Evolutionary conservation across 2,797 vertebrate genomes (phyloP).

Genomic region (Sternarchorhynchus goeldii): DNA sequence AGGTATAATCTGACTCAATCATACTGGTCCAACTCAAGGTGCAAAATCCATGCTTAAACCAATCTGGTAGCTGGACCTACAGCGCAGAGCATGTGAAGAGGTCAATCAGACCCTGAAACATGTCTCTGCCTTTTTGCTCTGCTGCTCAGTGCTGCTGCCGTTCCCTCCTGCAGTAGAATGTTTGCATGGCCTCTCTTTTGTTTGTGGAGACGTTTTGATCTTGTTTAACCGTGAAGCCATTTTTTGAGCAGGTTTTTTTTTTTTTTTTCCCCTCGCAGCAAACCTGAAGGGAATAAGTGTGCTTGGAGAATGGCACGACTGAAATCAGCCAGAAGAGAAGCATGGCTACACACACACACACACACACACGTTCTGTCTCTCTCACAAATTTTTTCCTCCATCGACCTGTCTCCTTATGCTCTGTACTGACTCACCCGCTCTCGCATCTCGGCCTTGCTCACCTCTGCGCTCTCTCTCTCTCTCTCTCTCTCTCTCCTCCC

Average conservation of each 20-base stretch:
- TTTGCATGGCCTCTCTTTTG: not conserved
- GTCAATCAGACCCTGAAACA: not conserved
- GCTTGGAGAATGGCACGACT: slow-evolving; percentile 58
- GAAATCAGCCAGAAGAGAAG: slow-evolving; percentile 43
- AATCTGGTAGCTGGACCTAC: not conserved
- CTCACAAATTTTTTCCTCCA: not conserved
- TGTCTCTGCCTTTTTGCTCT: not conserved
- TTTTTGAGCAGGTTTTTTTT: too few relatives aligned
- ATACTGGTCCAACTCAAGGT: not conserved
- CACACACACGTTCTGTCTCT: slow-evolving; percentile 25
- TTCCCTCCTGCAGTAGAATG: too few relatives aligned
- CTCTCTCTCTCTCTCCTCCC: not conserved
- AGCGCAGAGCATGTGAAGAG: not conserved
- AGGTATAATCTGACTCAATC: slow-evolving; percentile 1
- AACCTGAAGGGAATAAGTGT: not conserved
- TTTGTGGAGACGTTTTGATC: not conserved
- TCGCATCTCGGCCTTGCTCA: too few relatives aligned
- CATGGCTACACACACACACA: slow-evolving; percentile 32
- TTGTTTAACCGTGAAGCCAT: not conserved
- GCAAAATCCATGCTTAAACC: not conserved
- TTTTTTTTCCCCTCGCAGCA: not conserved
- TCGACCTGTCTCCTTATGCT: not conserved
- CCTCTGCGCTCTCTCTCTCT: not conserved
- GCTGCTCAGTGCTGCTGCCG: not conserved
- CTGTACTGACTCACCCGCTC: not conserved